Percentiles rank a stretch among this genome's conserved stretches.
These are phyloP conservation scores for Cyprinodon variegatus DNA, from an alignment of 2,113 vertebrate species.

Conservation along the genomic window DNA sequence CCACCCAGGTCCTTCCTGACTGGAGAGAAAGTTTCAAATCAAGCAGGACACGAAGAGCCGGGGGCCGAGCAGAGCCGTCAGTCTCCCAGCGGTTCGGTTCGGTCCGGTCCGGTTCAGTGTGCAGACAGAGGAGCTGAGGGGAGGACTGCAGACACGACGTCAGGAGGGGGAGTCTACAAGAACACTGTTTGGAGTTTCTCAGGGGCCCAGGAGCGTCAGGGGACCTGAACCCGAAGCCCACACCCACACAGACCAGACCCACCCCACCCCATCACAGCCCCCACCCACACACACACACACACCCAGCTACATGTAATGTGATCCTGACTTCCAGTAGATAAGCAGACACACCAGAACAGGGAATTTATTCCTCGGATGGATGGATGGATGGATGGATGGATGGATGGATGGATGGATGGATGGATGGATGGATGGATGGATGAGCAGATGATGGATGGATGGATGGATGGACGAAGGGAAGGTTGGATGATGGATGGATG, in stretches of 20 bases:
- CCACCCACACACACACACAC: constrained; percentile 7
- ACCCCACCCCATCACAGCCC: not conserved
- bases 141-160: constrained; percentile 88
- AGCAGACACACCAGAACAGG: not conserved
- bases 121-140: not conserved
- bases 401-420: not conserved
- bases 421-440: too few relatives aligned
- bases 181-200: constrained; percentile 35
- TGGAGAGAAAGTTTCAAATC: not conserved
- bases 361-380: not conserved
- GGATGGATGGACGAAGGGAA: too few relatives aligned
- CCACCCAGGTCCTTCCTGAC: not conserved
- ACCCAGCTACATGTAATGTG: not conserved
- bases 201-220: constrained; percentile 39
- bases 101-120: not conserved
- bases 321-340: not conserved
- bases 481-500: too few relatives aligned
- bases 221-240: constrained; percentile 24
- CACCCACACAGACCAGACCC: constrained; percentile 15
- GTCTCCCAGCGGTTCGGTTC: not conserved
- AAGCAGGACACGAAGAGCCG: not conserved
- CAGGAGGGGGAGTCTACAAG: constrained; percentile 71
- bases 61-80: not conserved
- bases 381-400: not conserved
- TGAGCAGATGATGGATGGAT: too few relatives aligned